Conservation (phyloP, 2,797 vertebrate species). For the Gymnoscopelus braueri region DNA sequence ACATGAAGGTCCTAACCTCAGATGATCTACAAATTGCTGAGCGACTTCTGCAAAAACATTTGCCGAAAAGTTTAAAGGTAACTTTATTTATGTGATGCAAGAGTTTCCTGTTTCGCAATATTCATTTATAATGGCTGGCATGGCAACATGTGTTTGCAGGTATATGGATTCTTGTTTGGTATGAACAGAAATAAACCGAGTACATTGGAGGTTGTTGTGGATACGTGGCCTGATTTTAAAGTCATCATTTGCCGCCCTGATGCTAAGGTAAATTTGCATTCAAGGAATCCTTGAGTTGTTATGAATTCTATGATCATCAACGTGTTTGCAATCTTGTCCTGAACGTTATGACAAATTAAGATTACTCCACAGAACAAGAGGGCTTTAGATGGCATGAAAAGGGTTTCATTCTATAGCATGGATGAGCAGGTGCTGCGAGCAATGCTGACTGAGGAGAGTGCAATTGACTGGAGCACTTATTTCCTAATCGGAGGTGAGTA, state of each 20-base stretch:
- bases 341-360: too few relatives aligned
- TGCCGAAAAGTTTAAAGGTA: constrained; percentile 66
- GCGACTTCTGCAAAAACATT: constrained; percentile 42
- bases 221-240: constrained; percentile 72
- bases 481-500: constrained; percentile 63
- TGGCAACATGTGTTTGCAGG: constrained; percentile 38
- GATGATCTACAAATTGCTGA: constrained; percentile 63
- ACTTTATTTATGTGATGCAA: neutral
- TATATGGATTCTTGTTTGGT: constrained; percentile 58
- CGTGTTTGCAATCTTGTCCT: too few relatives aligned
- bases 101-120: too few relatives aligned
- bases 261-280: constrained; percentile 46
- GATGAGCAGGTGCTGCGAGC: constrained; percentile 57
- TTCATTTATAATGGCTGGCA: too few relatives aligned
- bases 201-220: constrained; percentile 60
- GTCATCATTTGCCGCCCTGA: constrained; percentile 64
- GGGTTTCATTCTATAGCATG: constrained; percentile 54
- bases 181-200: constrained; percentile 63
- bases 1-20: constrained; percentile 61
- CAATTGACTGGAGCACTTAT: constrained; percentile 65
- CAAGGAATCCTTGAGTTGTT: too few relatives aligned
- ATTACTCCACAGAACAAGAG: constrained; percentile 41
- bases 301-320: too few relatives aligned
- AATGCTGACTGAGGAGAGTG: constrained; percentile 55
- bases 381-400: constrained; percentile 8